Conservation (phyloP, 2,113 vertebrate genomes). For the Eptatretus burgeri region DNA sequence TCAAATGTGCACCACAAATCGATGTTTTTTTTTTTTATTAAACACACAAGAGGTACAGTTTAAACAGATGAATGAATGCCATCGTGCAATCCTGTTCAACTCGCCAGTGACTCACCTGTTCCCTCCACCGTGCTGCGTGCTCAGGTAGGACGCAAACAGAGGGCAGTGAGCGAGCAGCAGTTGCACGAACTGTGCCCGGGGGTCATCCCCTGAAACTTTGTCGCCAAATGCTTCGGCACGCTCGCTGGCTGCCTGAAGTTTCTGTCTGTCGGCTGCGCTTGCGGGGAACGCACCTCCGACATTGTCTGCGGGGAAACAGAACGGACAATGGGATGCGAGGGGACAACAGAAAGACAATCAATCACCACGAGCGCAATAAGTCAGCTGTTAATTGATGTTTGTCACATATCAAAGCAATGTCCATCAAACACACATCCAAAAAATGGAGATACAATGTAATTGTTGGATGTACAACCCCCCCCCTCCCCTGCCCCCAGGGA, state of each 20-base stretch:
- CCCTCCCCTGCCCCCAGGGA: no score
- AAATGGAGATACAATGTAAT: no score
- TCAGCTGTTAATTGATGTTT: no score
- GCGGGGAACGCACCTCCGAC: slow-evolving; percentile 2
- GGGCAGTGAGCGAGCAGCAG: slow-evolving; percentile 6
- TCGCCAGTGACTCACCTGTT: not conserved
- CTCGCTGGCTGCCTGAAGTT: not conserved
- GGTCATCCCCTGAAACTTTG: not conserved
- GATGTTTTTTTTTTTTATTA: no score
- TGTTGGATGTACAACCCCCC: no score
- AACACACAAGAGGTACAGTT: no score
- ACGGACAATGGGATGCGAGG: not conserved
- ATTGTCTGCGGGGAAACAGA: not conserved
- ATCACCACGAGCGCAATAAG: no score
- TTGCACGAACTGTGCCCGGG: slow-evolving; percentile 1
- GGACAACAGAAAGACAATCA: not conserved
- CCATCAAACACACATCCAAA: no score
- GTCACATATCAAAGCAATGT: no score
- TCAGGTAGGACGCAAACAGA: not conserved
- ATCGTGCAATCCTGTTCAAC: no score
- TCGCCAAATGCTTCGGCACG: not conserved
- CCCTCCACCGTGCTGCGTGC: not conserved
- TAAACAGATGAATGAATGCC: no score
- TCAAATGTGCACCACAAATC: no score
- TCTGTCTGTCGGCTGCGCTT: not conserved